A percentile compares a stretch with the other conserved stretches of the same genome.
phyloP scores from a whole-genome alignment of 37 sponge, comb jelly and placozoan species.

The Ephydatia muelleri region DNA sequence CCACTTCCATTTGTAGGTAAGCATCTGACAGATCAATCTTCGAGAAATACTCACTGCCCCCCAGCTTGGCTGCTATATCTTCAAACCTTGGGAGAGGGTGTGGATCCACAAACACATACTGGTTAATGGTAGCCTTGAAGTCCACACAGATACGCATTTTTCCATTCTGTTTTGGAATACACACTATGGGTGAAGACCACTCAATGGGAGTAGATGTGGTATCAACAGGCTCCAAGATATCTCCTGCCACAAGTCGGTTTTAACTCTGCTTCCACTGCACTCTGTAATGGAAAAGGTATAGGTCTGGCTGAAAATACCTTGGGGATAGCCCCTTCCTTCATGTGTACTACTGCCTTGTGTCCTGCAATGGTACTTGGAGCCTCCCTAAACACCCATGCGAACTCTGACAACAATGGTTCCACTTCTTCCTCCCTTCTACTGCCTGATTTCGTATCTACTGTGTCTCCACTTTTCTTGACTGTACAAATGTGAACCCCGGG shows the following conservation, averaged over 20 bases:
- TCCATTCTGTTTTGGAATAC: constrained; percentile 15
- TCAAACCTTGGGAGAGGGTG: constrained; percentile 39
- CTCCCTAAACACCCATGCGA: neutral
- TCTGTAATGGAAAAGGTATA: constrained; percentile 19
- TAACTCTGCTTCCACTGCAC: constrained; percentile 13
- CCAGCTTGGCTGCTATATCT: constrained; percentile 19
- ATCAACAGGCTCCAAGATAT: constrained; percentile 18
- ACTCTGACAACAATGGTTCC: neutral
- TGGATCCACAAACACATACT: neutral
- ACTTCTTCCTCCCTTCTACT: neutral
- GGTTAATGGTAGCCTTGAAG: constrained; percentile 33
- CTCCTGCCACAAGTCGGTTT: neutral
- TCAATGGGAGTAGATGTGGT: neutral
- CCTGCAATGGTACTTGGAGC: neutral
- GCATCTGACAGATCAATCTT: constrained; percentile 19
- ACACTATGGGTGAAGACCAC: constrained; percentile 31
- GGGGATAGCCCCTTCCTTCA: constrained; percentile 5
- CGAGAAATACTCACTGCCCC: constrained; percentile 4
- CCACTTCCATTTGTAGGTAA: constrained; percentile 14
- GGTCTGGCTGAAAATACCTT: constrained; percentile 8
- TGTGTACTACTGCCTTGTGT: neutral
- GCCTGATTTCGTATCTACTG: neutral
- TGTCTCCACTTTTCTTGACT: neutral
- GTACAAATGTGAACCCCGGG: neutral
- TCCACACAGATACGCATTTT: constrained; percentile 7